Evolutionary conservation across 1,140 invertebrate genomes (phyloP), one percentile per base, ranked within the genome.

Genomic region (Aphaenogaster floridana): DNA sequence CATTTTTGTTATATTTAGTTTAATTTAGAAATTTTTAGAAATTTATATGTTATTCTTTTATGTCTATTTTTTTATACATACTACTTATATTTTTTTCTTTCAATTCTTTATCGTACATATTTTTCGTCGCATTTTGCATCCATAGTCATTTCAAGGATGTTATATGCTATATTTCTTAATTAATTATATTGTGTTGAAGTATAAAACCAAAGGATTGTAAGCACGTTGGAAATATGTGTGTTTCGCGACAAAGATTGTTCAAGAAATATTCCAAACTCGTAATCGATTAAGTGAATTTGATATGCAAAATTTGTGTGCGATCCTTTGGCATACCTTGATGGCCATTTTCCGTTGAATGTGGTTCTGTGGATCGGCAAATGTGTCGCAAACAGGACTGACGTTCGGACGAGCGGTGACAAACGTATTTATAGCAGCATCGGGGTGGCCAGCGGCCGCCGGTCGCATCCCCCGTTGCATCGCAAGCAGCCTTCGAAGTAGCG

Each of bases 371-470:
- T 88, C 88, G 76, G 90, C 39, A 92, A 91, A 78, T 68, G 89
- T 71, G 81, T 87, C 76, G 80, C 92, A 90, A 88, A 89, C 71
- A 71, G 92, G 92, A 95, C 94, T 95, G 93, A 95, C 92, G 88
- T 93, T 88, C 78, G 74, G 69, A 42, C 92, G 90, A 92, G 88
- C 76, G 84, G 77, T 87, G 81, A 90, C 91, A 89, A 90, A 93
- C 91, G 94, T 95, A 95, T 95, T 95, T 95, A 95, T 95, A 95
- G 92, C 79, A 92, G 92, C 86, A 87, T 83, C 89, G 64, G 80
- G 72, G 79, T 91, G 80, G 68, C 78, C 63, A 39, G 61, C 74
- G 34, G 34, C 66, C 84, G 80, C 81, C 80, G 83, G 34, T 54
- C 80, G 72, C 84, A 93, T 90, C 89, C 83, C 90, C 66, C 78